Evolutionary conservation across 2,797 vertebrate genomes (phyloP), one percentile per base, ranked within the genome.

Genomic region (Tolypeutes matacus): DNA sequence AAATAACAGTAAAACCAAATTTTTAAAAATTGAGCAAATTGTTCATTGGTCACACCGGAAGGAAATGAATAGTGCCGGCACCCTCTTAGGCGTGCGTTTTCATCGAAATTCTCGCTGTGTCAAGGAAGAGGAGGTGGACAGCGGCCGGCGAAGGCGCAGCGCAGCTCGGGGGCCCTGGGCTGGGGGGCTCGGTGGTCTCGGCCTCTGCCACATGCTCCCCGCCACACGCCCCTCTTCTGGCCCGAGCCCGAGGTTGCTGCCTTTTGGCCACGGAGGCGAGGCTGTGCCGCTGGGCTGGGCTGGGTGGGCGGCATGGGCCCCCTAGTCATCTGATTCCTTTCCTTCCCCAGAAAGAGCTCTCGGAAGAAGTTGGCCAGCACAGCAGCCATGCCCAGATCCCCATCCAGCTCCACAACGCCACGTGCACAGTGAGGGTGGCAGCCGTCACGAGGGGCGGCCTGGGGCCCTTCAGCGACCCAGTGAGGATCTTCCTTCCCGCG

Each of bases 401-500:
- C 0, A 94, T 98, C 76, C 86, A 93, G 72, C 98, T 98, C 96
- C 99, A 99, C 94, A 99, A 99, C 0, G 98, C 98, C 77, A 99
- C 98, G 0, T 99, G 99, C 97, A 98, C 97, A 3, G 96, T 99
- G 97, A 98, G 98, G 67, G 99, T 99, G 53, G 99, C 99, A 0
- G 99, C 99, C 0, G 82, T 99, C 98, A 99, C 99, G 3, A 98
- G 97, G 56, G 99, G 99, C 6, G 99, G 99, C 11, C 98, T 98
- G 23, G 99, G 99, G 65, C 99, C 99, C 86, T 98, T 98, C 98
- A 99, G 99, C 96, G 96, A 98, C 42, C 98, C 98, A 0, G 97
- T 98, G 96, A 96, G 94, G 70, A 56, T 99, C 89, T 98, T 98
- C 96, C 98, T 99, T 97, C 98, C 99, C 5, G 97, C 95, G 15